Evolutionary conservation across 2,888 invertebrate genomes (phyloP), one percentile per base, ranked within the genome.

Genomic region (Podabrus alpinus): DNA sequence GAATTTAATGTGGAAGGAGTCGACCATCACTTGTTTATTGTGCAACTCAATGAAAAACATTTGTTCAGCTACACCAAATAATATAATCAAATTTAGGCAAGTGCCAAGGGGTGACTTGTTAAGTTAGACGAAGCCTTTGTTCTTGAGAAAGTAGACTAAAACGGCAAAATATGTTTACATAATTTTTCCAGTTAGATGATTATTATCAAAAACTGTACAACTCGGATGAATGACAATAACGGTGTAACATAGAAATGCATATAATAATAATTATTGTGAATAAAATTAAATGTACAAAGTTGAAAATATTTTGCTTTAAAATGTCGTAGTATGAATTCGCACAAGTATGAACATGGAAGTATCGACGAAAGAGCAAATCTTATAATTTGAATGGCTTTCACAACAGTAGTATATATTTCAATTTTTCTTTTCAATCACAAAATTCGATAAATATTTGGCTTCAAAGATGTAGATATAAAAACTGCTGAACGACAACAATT

Each of bases 11-110:
- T 68, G 19, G 66, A 72, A 66, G 61, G 69, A 66, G 68, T 61
- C 16, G n/a, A 24, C 71, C 74, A 73, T 75, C 77, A 73, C 75
- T 75, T 72, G 25, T 60, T 74, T 75, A 75, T 77, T 72, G 68
- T 77, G 71, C 68, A 59, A 68, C 59, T 21, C 60, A 59, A 70
- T 71, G 77, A 76, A 73, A 74, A 76, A 75, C 80, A 78, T 80
- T 81, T 79, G 80, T 79, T 80, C 80, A 73, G 67, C 74, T 71
- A 71, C 76, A 72, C 76, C 74, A 79, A 79, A 64, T 45, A 64
- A 79, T 78, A 79, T 79, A 80, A 81, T 81, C 79, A 79, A 78
- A 80, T 80, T 81, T 78, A 69, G 76, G 71, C 72, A 74, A 76
- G 77, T 72, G 73, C 71, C 16, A 66, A 59, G 67, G 74, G 77